Base-by-base conservation (phyloP, 2,113 vertebrate species). In the Podarcis muralis region DNA sequence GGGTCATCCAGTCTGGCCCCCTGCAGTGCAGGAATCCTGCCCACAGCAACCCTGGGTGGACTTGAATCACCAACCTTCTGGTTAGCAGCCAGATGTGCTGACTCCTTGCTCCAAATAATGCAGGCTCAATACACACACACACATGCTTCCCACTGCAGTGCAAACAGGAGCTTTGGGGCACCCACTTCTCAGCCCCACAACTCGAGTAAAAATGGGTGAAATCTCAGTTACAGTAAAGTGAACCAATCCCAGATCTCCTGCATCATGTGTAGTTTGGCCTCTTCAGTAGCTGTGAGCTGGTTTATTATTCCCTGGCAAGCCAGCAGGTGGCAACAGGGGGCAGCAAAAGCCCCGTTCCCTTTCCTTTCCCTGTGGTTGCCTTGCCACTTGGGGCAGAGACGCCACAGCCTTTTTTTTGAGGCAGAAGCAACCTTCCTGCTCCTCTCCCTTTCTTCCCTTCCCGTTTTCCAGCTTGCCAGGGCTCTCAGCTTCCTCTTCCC, bases 311-410 rank as follows among this genome's bases (percentile, higher is more conserved):
- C 53, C 18, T 6, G 9, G 43, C 9, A 66, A 68, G 40, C 30
- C 75, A 86, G 85, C 4, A 86, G 85, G 12, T 86, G 85, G 74
- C 75, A 66, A 27, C 75, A 66, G 59, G 59, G 30, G 59, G 48
- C 57, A 78, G 76, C 37, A 86, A 48, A 68, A 68, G 11, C 30
- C 37, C 20, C 2, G 4, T 20, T 78, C 78, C 25, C 32, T 62
- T 66, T 82, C 9, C 81, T 40, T 15, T 27, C 48, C 18, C 18
- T 7, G 5, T 32, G 43, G 43, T 9, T 48, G 43, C 43, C 43
- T 48, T 48, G 8, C 43, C 43, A 30, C 48, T 77, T 57, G 48
- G 30, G 78, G 30, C 32, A 32, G 32, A 65, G n/a, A 65, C 27
- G 7, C 53, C 74, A 16, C 53, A n/a, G 43, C 11, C 12, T 20